Percentiles rank a stretch among this genome's conserved stretches.
Evolutionary conservation across 1,140 invertebrate species (phyloP).

Genomic region (Heliothis subflexa): DNA sequence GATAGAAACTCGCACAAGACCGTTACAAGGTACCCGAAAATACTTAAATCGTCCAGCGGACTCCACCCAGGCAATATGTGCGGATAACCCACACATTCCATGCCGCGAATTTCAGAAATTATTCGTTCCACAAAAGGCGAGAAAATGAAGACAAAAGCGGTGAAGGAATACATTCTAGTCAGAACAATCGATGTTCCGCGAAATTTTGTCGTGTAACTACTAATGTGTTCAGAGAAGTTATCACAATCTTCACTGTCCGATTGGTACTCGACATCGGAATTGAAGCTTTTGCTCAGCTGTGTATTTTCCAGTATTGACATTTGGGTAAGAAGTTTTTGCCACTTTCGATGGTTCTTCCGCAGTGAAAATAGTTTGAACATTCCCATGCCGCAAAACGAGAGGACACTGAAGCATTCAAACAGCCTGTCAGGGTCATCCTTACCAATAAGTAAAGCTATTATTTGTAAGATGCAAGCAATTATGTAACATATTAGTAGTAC

Average conservation of each 20-base stretch:
- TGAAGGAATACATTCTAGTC: slow-evolving; percentile 62
- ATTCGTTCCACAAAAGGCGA: slow-evolving; percentile 69
- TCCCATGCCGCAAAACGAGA: slow-evolving; percentile 71
- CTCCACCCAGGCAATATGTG: slow-evolving; percentile 72
- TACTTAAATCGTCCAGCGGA: slow-evolving; percentile 55
- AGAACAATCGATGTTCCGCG: slow-evolving; percentile 56
- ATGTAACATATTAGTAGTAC: slow-evolving; percentile 62
- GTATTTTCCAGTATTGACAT: slow-evolving; percentile 60
- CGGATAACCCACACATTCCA: slow-evolving; percentile 47
- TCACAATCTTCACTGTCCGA: slow-evolving; percentile 60
- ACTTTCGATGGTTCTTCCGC: slow-evolving; percentile 50
- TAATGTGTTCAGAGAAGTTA: slow-evolving; percentile 52
- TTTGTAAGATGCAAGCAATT: slow-evolving; percentile 58
- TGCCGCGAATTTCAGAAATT: slow-evolving; percentile 49
- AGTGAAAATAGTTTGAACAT: slow-evolving; percentile 65
- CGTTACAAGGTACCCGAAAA: slow-evolving; percentile 60
- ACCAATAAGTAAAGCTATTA: slow-evolving; percentile 56
- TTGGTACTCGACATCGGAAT: slow-evolving; percentile 57
- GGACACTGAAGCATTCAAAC: slow-evolving; percentile 69
- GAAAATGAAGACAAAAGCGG: slow-evolving; percentile 62
- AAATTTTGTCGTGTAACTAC: slow-evolving; percentile 63
- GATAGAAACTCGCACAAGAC: slow-evolving; percentile 62
- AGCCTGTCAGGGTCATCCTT: slow-evolving; percentile 62
- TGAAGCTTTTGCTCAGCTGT: slow-evolving; percentile 21
- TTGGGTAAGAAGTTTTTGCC: slow-evolving; percentile 59